Conservation (phyloP, 2,888 invertebrate genomes). For the Eudasyphora cyanicolor region DNA sequence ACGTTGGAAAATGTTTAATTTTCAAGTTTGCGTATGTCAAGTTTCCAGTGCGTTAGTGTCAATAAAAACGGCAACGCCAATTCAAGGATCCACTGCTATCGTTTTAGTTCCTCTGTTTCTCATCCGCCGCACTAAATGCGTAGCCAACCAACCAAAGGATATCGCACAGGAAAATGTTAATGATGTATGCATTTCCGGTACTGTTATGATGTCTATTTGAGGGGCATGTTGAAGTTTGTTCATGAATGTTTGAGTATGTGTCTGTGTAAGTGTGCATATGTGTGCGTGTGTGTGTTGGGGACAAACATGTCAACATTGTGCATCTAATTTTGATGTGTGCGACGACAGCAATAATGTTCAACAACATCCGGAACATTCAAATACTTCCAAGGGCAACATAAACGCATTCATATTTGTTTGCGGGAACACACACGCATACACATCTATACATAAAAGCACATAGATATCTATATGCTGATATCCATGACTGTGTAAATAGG, state of each 20-base stretch:
- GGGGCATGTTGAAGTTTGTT: too few species aligned
- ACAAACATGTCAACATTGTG: slow-evolving; percentile 20
- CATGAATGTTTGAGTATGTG: not conserved
- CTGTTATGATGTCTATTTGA: slow-evolving; percentile 15
- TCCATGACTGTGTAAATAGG: not conserved
- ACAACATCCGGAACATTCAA: slow-evolving; percentile 49
- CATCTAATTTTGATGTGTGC: slow-evolving; percentile 15
- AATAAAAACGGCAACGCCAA: slow-evolving; percentile 21
- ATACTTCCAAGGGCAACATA: not conserved
- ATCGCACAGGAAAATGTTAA: slow-evolving; percentile 55
- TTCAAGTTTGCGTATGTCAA: not conserved
- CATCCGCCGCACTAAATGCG: slow-evolving; percentile 23
- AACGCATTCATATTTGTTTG: not conserved
- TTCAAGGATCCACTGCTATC: not conserved
- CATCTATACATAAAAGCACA: too few species aligned
- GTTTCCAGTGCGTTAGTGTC: slow-evolving; percentile 9
- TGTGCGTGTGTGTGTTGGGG: not conserved
- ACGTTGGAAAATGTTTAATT: slow-evolving; percentile 24
- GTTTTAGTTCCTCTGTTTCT: not conserved
- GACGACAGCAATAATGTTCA: slow-evolving; percentile 55
- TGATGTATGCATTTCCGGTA: slow-evolving; percentile 55
- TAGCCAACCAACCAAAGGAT: slow-evolving; percentile 43
- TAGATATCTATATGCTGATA: too few species aligned
- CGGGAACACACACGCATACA: not conserved
- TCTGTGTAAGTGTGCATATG: not conserved